These are phyloP conservation scores for Helogale parvula DNA, from an alignment of 2,113 vertebrate species.

Conservation along the genomic window DNA sequence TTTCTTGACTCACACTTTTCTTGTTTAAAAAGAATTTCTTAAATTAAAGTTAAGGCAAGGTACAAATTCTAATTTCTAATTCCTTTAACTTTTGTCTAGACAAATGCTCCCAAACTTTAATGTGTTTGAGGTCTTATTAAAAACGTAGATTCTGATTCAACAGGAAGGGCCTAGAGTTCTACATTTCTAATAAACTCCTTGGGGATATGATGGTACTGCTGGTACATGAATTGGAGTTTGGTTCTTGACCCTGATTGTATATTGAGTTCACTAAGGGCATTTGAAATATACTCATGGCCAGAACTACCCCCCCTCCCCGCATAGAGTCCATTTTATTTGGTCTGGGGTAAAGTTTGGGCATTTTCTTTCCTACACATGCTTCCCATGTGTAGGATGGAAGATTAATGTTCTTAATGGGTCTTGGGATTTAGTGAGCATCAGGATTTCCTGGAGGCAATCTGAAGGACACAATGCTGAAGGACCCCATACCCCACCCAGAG, in stretches of 20 bases:
- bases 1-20: background rate
- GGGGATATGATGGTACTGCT: background rate
- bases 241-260: background rate
- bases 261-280: background rate
- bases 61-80: background rate
- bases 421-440: background rate
- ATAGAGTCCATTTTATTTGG: background rate
- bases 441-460: background rate
- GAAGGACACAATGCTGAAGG: background rate
- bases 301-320: too few species aligned
- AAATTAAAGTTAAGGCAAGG: too few species aligned
- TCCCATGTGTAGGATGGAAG: background rate
- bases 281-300: background rate
- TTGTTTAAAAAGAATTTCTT: background rate
- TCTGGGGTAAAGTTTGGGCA: background rate
- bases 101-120: background rate
- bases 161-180: background rate
- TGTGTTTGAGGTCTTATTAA: background rate
- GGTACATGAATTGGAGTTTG: background rate
- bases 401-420: background rate
- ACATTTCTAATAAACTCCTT: background rate
- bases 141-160: background rate
- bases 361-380: background rate
- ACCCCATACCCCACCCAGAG: background rate
- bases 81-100: background rate